Percentiles rank a stretch among this genome's conserved stretches.
These are phyloP conservation scores for Perithous albicinctus DNA, from an alignment of 2,888 invertebrate species.

Conservation along the genomic window DNA sequence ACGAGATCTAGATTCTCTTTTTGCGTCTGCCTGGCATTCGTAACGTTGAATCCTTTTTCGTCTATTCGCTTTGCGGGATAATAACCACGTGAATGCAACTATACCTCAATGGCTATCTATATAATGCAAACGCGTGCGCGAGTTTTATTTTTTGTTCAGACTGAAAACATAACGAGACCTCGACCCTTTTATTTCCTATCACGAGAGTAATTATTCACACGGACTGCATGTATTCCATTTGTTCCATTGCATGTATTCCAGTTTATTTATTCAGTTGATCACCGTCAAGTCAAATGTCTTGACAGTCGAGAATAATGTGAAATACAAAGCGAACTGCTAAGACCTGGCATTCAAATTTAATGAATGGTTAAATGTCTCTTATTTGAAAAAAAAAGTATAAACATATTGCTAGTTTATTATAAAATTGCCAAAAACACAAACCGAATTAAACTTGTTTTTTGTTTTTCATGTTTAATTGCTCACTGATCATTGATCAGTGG, in stretches of 20 bases:
- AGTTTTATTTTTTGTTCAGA: slow-evolving; percentile 2
- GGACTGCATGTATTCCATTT: slow-evolving; percentile 1
- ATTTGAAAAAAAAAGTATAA: too few species aligned
- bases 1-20: slow-evolving; percentile 56
- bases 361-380: background rate
- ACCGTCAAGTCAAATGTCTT: background rate
- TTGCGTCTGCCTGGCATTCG: slow-evolving; percentile 34
- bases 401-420: too few species aligned
- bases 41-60: slow-evolving; percentile 43
- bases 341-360: background rate
- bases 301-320: background rate
- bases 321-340: too few species aligned
- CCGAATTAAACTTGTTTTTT: too few species aligned
- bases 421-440: too few species aligned
- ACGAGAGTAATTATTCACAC: slow-evolving; percentile 41
- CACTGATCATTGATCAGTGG: too few species aligned
- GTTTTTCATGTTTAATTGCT: too few species aligned
- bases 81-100: slow-evolving; percentile 29
- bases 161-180: slow-evolving; percentile 37
- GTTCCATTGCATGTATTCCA: background rate
- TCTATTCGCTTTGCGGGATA: slow-evolving; percentile 32
- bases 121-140: slow-evolving; percentile 18
- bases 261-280: too few species aligned
- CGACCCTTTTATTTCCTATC: slow-evolving; percentile 40
- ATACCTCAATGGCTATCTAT: background rate